Conservation (phyloP, 2,797 vertebrate genomes). For the Rhynchotus rufescens region DNA sequence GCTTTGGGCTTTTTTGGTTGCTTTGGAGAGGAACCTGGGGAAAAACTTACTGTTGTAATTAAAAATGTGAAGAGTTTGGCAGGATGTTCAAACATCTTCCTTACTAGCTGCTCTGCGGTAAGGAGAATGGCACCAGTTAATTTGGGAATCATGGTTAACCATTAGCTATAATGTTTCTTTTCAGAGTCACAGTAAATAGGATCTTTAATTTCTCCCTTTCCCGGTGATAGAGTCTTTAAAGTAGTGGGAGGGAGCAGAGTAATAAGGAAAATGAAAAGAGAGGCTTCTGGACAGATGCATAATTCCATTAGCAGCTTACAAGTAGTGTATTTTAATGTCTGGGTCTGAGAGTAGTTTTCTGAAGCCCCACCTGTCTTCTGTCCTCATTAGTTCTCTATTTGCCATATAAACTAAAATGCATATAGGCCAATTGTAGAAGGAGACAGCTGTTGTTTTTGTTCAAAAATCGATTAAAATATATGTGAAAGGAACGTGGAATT, state of each 20-base stretch:
- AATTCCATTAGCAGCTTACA: background rate
- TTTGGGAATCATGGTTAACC: background rate
- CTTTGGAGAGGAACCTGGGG: too few species aligned
- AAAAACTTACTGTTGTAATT: background rate
- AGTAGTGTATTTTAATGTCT: constrained; percentile 16
- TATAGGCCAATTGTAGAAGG: background rate
- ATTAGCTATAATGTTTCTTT: background rate
- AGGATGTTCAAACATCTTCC: background rate
- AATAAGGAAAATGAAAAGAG: background rate
- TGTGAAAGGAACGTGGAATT: background rate
- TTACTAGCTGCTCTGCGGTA: background rate
- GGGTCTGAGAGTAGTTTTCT: constrained; percentile 1
- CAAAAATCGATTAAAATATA: background rate
- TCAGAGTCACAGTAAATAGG: background rate
- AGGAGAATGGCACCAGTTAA: background rate
- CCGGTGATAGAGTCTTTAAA: background rate
- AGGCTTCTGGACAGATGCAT: background rate
- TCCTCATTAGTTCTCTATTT: constrained; percentile 26
- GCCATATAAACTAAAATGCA: background rate
- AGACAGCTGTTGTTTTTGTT: constrained; percentile 24
- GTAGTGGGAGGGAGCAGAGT: background rate
- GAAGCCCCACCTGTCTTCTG: background rate
- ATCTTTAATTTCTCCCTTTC: background rate
- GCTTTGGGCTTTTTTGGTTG: background rate
- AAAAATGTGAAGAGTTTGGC: background rate